Conservation (phyloP, 2,113 vertebrate species). For the Phaethon lepturus region DNA sequence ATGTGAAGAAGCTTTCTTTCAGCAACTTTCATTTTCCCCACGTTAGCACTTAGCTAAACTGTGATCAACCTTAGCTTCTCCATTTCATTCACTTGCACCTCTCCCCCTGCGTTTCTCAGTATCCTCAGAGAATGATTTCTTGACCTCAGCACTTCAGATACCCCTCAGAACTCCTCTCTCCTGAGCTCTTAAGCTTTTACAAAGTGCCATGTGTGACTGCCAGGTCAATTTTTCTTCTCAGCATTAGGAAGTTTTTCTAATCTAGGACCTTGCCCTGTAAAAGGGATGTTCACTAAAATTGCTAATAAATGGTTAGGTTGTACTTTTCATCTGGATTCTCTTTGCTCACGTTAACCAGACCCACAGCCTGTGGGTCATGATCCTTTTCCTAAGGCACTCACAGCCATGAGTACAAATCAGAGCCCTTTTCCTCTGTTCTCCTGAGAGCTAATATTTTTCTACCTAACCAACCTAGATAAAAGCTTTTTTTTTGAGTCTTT, state of each 20-base stretch:
- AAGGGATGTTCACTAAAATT: background rate
- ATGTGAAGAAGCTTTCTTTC: background rate
- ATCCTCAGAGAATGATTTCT: background rate
- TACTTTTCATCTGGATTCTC: background rate
- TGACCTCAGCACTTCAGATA: slow-evolving; percentile 26
- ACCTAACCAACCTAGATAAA: background rate
- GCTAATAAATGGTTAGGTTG: background rate
- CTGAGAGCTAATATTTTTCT: background rate
- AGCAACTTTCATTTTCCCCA: background rate
- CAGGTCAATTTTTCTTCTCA: slow-evolving; percentile 10
- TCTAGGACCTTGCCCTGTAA: background rate
- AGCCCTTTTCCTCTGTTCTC: background rate
- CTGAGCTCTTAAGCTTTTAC: background rate
- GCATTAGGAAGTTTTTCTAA: background rate
- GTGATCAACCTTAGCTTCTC: background rate
- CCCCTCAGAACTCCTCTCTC: background rate
- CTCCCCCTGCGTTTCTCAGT: background rate
- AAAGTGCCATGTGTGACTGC: background rate
- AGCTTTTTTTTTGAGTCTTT: background rate
- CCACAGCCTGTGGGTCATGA: background rate
- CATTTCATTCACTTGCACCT: background rate
- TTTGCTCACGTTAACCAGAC: background rate
- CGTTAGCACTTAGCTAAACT: background rate
- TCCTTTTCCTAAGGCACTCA: background rate
- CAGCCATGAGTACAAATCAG: background rate